Base-by-base conservation (phyloP, 2,888 invertebrate genomes). In the Lathronympha strigana region DNA sequence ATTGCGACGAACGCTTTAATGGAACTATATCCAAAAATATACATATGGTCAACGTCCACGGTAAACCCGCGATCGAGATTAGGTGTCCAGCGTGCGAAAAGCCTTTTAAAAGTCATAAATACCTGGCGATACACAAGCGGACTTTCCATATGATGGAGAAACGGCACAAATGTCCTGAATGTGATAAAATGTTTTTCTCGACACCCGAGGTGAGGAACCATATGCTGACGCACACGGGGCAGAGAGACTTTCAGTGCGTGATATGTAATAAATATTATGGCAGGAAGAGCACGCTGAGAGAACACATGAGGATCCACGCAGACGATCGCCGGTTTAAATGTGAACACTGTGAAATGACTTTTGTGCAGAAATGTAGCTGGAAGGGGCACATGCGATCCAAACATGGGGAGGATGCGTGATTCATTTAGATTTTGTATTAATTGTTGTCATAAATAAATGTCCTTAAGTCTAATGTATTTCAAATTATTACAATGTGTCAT, bases 121-220 rank as follows among this genome's bases (percentile, higher is more conserved):
- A 72, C 5, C 71, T 81, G 61, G 71, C 73, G 1, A 64, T 72
- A 4, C 87, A 87, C 36, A 78, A 72, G 17, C 82, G 75, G 51
- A 74, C 76, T 23, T 76, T 86, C 3, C 92, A 92, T 61, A 74
- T 91, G n/a, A 78, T 82, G 76, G 78, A 82, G 55, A 74, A 80
- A 11, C 71, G 79, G n/a, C 83, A 84, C 43, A 77, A 79, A 3
- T 93, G 93, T 50, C 71, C 78, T 0, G 70, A 80, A 2, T 93
- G 93, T 40, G 87, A 86, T 1, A 89, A 83, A 72, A 73, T 74
- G 0, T 87, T 86, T 67, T 82, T 75, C 49, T 71, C 68, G 0
- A 68, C 69, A 40, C 51, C 66, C 3, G 74, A 73, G 21, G 55
- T 82, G 15, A 75, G 73, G 0, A 73, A 72, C 4, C 86, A 86